phyloP scores from a whole-genome alignment of 2,888 invertebrate genomes.

The Eurytoma californica region DNA sequence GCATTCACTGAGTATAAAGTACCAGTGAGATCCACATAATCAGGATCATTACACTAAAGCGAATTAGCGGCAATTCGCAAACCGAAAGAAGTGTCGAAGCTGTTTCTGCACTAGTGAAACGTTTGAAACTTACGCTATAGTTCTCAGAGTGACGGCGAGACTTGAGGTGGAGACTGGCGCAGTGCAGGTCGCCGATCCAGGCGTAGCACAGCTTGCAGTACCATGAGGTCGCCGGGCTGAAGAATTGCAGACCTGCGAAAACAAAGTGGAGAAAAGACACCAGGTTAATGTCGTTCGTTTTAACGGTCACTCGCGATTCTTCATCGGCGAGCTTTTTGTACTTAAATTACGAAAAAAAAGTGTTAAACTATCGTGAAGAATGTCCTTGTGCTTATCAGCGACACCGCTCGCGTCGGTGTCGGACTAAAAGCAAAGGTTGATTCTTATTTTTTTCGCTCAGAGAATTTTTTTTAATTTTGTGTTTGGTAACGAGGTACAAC shows the following conservation, averaged over 20 bases:
- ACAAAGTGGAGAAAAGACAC: constrained; percentile 57
- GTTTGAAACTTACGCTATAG: constrained; percentile 82
- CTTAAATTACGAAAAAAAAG: neutral
- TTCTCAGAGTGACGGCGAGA: constrained; percentile 87
- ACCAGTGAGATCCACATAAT: too few species aligned
- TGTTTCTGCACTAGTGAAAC: too few species aligned
- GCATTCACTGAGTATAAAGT: too few species aligned
- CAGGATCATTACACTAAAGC: too few species aligned
- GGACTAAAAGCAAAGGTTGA: constrained; percentile 57
- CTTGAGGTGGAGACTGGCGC: constrained; percentile 90
- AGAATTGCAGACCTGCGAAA: constrained; percentile 87
- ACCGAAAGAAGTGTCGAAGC: neutral
- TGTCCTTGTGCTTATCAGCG: constrained; percentile 73
- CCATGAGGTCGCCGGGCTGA: constrained; percentile 91
- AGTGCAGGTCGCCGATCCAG: constrained; percentile 93
- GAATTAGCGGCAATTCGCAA: too few species aligned
- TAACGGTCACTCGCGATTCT: neutral
- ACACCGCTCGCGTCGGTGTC: constrained; percentile 51
- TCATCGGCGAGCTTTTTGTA: constrained; percentile 30
- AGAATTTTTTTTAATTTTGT: neutral
- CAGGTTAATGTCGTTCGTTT: constrained; percentile 15
- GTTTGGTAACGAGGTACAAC: too few species aligned
- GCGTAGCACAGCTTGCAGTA: constrained; percentile 91
- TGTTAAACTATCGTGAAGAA: constrained; percentile 65
- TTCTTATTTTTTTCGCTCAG: constrained; percentile 52